Evolutionary conservation across 2,113 vertebrate genomes (phyloP), one percentile per base, ranked within the genome.

Genomic region (Ceratotherium simum): DNA sequence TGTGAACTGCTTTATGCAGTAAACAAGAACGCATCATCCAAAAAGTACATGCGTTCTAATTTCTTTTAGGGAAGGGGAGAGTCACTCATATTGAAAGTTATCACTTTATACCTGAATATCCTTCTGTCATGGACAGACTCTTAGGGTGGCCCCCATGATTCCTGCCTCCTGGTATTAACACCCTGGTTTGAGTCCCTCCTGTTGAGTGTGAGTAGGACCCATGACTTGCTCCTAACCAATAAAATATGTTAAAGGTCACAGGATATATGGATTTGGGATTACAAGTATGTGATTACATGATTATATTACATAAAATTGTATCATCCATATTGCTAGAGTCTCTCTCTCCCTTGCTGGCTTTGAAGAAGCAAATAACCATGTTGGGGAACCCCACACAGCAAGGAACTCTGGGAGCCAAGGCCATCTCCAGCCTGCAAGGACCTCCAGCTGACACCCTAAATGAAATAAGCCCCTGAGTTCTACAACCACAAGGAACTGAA

Each of bases 401-500:
- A 64, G 39, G 39, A 87, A 70, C 25, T 8, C 27, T 23, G 29
- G 23, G 20, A 80, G 42, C 9, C 12, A 81, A 82, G 48, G 13
- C 2, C 36, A 7, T 54, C 20, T 79, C 2, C 18, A n/a, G 10
- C 60, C 33, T 25, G 0, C 10, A 64, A 33, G 25, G 70, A 2
- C 11, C 31, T 56, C 64, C 16, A 36, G 1, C 10, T 58, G 9
- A 80, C 42, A 33, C 11, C 31, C 11, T 64, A 25, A 23, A 10
- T 29, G 65, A 62, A 91, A 46, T 36, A 82, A 95, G 2, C 3
- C 25, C 42, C 11, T 60, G 7, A 62, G n/a, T 58, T 65, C 17
- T 64, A 10, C 81, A 42, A 13, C 25, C 31, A 29, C 20, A 60
- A 54, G 31, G 25, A 81, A 48, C n/a, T 48, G 14, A 85, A 72